phyloP scores from a whole-genome alignment of 1,140 invertebrate species.

The Marisa cornuarietis region DNA sequence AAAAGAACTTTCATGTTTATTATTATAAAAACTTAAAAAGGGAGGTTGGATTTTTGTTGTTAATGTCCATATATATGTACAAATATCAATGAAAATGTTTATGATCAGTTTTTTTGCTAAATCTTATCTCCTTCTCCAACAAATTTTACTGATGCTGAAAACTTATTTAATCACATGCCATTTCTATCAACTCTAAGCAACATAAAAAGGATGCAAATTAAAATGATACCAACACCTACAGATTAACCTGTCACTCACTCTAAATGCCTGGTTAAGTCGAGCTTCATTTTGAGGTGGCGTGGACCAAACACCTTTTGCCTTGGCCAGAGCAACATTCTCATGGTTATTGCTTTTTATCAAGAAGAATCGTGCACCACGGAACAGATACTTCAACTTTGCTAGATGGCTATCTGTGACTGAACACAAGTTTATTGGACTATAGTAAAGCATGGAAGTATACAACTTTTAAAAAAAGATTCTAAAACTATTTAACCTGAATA shows the following conservation, averaged over 20 bases:
- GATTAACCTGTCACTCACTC: constrained; percentile 57
- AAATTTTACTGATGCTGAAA: too few relatives aligned
- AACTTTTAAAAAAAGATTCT: not conserved
- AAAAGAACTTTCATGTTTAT: constrained; percentile 5
- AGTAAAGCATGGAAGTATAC: not conserved
- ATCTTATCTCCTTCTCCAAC: too few relatives aligned
- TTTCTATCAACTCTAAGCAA: too few relatives aligned
- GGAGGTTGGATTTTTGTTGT: not conserved
- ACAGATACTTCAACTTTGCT: constrained; percentile 87
- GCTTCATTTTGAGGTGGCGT: constrained; percentile 96
- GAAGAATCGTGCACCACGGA: constrained; percentile 94
- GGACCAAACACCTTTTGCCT: constrained; percentile 95
- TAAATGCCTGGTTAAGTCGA: constrained; percentile 93
- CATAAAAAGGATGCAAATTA: too few relatives aligned
- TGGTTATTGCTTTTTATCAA: constrained; percentile 98
- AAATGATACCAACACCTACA: not conserved
- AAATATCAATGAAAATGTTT: too few relatives aligned
- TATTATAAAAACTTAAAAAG: not conserved
- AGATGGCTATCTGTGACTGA: constrained; percentile 19
- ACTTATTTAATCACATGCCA: too few relatives aligned
- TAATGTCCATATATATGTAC: not conserved
- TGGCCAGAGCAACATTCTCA: constrained; percentile 94
- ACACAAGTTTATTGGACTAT: not conserved
- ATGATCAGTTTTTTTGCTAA: too few relatives aligned
- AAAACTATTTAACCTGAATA: not conserved